Evolutionary conservation across 2,888 invertebrate genomes (phyloP).

Genomic region (Neoitamus cyanurus): DNA sequence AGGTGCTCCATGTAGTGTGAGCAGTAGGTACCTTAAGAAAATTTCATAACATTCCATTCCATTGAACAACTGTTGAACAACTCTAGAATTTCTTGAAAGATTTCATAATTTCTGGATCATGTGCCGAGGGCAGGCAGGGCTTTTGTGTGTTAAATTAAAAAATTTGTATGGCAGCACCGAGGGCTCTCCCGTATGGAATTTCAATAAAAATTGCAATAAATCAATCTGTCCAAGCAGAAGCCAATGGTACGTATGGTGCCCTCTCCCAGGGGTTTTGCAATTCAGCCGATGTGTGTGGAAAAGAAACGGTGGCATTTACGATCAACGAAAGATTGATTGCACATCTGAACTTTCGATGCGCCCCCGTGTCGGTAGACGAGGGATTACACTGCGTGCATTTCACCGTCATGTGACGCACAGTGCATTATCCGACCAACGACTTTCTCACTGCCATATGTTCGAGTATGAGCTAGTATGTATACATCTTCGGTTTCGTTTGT

Average conservation of each 20-base stretch:
- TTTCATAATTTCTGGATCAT: neutral
- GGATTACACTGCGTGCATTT: neutral
- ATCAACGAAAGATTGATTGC: neutral
- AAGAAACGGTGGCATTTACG: neutral
- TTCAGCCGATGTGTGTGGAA: neutral
- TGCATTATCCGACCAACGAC: neutral
- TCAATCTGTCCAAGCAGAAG: neutral
- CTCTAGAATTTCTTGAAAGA: neutral
- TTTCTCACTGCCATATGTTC: neutral
- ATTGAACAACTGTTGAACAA: neutral
- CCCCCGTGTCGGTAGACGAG: neutral
- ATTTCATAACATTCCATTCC: neutral
- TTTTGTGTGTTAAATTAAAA: neutral
- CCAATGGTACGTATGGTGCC: neutral
- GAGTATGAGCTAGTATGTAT: neutral
- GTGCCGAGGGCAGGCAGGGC: neutral
- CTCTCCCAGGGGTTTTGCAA: neutral
- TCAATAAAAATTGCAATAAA: neutral
- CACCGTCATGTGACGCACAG: neutral
- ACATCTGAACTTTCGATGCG: neutral
- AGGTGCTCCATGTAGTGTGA: neutral
- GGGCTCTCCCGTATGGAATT: neutral
- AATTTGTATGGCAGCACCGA: neutral
- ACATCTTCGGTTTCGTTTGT: neutral
- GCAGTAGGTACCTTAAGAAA: neutral